Conservation (phyloP, 1,140 invertebrate species). For the Heliconius eleuchia region DNA sequence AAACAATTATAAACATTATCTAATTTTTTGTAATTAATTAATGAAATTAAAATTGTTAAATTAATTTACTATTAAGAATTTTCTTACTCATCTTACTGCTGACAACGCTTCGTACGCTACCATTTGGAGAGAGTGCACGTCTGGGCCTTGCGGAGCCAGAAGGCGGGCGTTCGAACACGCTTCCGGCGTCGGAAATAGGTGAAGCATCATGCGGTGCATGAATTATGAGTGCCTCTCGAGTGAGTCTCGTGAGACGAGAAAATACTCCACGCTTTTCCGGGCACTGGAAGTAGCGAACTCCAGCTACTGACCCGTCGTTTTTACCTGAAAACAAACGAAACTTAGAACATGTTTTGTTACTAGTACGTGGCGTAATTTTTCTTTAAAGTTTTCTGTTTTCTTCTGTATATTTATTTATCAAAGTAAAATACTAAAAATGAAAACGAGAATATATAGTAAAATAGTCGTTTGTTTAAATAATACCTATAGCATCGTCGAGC, state of each 20-base stretch:
- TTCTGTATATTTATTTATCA: too few relatives aligned
- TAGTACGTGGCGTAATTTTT: not conserved
- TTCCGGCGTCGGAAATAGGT: conserved; percentile 71
- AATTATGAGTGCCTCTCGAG: conserved; percentile 84
- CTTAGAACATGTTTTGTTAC: not conserved
- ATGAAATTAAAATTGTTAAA: not conserved
- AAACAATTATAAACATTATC: not conserved
- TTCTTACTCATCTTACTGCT: conserved; percentile 79
- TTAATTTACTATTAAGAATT: not conserved
- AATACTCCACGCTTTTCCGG: conserved; percentile 96
- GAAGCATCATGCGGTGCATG: conserved; percentile 75
- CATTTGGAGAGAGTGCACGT: conserved; percentile 75
- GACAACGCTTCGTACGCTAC: conserved; percentile 77
- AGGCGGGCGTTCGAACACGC: conserved; percentile 71
- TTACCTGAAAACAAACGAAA: conserved; percentile 85
- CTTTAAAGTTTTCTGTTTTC: too few relatives aligned
- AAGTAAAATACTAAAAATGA: too few relatives aligned
- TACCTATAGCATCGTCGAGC: conserved; percentile 95
- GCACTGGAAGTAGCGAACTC: conserved; percentile 96
- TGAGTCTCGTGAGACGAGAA: conserved; percentile 93
- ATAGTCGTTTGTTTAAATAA: not conserved
- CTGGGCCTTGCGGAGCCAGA: conserved; percentile 64
- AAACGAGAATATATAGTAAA: too few relatives aligned
- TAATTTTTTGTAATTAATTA: not conserved
- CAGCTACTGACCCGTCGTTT: conserved; percentile 98